phyloP scores from a whole-genome alignment of 2,797 vertebrate species.

The Coranthus polyacanthus region DNA sequence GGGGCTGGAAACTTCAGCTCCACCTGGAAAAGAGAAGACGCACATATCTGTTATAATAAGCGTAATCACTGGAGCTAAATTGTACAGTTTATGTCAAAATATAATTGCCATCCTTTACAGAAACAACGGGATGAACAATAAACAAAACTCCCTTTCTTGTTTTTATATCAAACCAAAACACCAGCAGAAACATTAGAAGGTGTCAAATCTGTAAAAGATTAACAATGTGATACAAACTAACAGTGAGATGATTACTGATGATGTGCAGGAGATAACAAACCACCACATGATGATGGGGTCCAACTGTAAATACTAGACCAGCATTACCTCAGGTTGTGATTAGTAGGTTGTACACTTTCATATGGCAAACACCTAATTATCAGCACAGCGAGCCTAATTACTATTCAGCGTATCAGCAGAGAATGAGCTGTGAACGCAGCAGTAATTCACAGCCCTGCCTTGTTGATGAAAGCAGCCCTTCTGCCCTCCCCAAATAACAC shows the following conservation, averaged over 20 bases:
- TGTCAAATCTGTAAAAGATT: background rate
- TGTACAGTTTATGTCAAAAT: background rate
- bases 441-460: slow-evolving; percentile 17
- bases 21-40: slow-evolving; percentile 84
- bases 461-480: slow-evolving; percentile 34
- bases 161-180: background rate
- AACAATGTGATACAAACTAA: background rate
- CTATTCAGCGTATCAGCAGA: slow-evolving; percentile 39
- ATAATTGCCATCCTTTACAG: background rate
- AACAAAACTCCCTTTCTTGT: background rate
- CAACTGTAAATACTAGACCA: slow-evolving; percentile 62
- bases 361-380: slow-evolving; percentile 69
- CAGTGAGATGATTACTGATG: slow-evolving; percentile 1
- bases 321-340: slow-evolving; percentile 54
- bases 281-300: slow-evolving; percentile 28
- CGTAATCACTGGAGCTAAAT: background rate
- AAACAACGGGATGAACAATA: background rate
- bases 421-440: slow-evolving; percentile 31
- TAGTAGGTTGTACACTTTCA: slow-evolving; percentile 53
- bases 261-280: slow-evolving; percentile 15
- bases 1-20: slow-evolving; percentile 99
- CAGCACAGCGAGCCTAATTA: slow-evolving; percentile 56
- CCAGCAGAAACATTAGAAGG: no score
- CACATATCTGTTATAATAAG: slow-evolving; percentile 3
- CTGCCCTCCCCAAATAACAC: slow-evolving; percentile 5